phyloP scores from a whole-genome alignment of 2,113 vertebrate species.

The Narcine bancroftii region DNA sequence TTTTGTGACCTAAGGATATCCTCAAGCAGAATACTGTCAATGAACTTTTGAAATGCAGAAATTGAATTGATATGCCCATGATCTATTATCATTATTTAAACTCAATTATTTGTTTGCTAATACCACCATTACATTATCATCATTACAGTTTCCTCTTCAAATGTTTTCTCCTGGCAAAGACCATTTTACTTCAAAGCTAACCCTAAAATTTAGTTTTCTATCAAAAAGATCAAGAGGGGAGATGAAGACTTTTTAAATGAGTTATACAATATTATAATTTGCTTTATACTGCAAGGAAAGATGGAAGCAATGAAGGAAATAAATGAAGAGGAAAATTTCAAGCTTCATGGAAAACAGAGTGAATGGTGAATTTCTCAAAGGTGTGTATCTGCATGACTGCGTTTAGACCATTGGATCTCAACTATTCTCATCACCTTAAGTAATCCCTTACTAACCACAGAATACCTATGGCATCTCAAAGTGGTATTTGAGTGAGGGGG shows the following conservation, averaged over 20 bases:
- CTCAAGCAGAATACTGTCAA: neutral
- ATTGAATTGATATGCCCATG: neutral
- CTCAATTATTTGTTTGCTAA: neutral
- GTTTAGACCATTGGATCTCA: too few relatives aligned
- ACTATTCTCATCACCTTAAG: too few relatives aligned
- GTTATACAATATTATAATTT: too few relatives aligned
- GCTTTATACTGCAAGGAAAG: too few relatives aligned
- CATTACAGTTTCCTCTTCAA: neutral
- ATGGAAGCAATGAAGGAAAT: too few relatives aligned
- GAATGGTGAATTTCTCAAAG: too few relatives aligned
- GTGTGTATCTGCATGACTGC: too few relatives aligned
- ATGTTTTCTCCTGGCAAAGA: neutral
- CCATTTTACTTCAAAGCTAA: neutral
- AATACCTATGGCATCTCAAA: too few relatives aligned
- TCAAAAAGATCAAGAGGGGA: neutral
- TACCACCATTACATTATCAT: neutral
- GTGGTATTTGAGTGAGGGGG: too few relatives aligned
- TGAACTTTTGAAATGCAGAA: neutral
- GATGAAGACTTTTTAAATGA: neutral
- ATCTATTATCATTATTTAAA: neutral
- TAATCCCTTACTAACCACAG: too few relatives aligned
- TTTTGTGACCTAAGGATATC: neutral
- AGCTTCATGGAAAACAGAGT: too few relatives aligned
- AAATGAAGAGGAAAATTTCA: too few relatives aligned
- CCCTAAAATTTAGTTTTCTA: neutral